These are phyloP conservation scores for Lontra canadensis DNA, from an alignment of 2,113 vertebrate species.

Conservation along the genomic window DNA sequence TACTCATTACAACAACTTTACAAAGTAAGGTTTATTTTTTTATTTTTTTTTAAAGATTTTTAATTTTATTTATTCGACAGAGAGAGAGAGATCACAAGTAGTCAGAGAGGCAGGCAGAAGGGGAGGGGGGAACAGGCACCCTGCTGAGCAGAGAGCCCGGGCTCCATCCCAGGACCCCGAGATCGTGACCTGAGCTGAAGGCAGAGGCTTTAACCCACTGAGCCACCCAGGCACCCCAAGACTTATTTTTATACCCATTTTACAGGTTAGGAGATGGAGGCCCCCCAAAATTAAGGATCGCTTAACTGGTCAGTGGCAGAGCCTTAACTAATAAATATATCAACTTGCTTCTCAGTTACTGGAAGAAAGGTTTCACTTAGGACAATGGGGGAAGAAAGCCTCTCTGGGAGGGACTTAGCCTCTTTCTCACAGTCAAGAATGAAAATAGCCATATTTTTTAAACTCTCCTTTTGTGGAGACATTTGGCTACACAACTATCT, in stretches of 20 bases:
- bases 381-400: background rate
- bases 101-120: too few relatives aligned
- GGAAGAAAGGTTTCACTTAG: slow-evolving; percentile 24
- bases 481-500: background rate
- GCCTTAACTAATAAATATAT: background rate
- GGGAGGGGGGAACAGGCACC: too few relatives aligned
- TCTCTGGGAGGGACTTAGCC: background rate
- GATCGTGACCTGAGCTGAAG: too few relatives aligned
- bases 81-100: too few relatives aligned
- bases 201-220: too few relatives aligned
- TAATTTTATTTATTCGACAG: too few relatives aligned
- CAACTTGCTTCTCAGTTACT: background rate
- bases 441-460: background rate
- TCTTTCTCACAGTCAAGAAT: background rate
- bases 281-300: background rate
- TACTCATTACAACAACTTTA: background rate
- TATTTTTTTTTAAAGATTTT: too few relatives aligned
- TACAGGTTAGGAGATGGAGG: background rate
- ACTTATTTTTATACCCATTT: background rate
- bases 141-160: too few relatives aligned
- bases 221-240: too few relatives aligned
- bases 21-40: background rate
- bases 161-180: too few relatives aligned
- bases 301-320: background rate
- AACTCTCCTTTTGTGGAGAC: background rate